These are phyloP conservation scores for Dasypus novemcinctus DNA, from an alignment of 2,113 vertebrate genomes.

Conservation along the genomic window DNA sequence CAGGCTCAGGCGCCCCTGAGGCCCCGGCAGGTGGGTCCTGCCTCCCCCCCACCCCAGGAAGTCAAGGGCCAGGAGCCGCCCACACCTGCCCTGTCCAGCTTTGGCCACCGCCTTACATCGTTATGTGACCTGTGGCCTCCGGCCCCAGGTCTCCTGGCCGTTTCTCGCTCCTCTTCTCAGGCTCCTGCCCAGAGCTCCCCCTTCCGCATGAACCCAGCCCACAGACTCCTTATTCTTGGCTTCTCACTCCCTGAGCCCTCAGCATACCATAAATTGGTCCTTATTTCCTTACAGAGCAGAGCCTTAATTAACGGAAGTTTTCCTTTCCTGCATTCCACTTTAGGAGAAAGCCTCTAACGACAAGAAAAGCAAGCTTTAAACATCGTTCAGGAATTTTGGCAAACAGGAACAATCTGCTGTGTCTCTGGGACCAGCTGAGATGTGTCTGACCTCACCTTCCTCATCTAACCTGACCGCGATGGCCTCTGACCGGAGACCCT, in stretches of 20 bases:
- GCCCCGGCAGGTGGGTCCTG: background rate
- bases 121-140: background rate
- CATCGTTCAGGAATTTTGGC: background rate
- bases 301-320: background rate
- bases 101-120: background rate
- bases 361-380: background rate
- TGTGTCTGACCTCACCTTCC: background rate
- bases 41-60: accelerated
- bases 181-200: background rate
- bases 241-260: background rate
- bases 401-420: background rate
- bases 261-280: background rate
- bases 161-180: background rate
- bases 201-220: background rate
- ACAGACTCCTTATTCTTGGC: background rate
- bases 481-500: background rate
- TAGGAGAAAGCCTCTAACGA: background rate
- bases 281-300: background rate
- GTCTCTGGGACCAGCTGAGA: background rate
- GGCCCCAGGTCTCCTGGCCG: background rate
- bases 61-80: background rate
- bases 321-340: background rate
- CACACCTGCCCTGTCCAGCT: background rate
- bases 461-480: background rate
- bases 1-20: background rate